Conservation (phyloP, 2,113 vertebrate genomes). For the Glaucidium brasilianum region DNA sequence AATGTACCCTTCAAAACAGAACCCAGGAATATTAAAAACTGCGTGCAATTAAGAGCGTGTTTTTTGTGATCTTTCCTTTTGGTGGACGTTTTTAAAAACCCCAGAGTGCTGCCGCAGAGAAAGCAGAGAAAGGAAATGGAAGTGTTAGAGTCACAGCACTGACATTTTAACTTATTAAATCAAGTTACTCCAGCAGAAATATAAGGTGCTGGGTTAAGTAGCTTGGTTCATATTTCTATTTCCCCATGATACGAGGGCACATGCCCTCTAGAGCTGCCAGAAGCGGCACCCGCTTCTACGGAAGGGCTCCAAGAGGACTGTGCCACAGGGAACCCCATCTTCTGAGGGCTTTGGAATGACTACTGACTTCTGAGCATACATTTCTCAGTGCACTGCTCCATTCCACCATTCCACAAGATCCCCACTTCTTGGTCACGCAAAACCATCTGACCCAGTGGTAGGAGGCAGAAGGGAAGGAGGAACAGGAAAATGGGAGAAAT, state of each 20-base stretch:
- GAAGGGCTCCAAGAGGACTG: not conserved
- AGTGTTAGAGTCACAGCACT: not conserved
- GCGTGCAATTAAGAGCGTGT: not conserved
- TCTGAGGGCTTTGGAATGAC: not conserved
- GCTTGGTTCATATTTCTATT: not conserved
- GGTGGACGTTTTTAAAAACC: not conserved
- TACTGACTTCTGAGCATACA: not conserved
- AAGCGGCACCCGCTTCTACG: not conserved
- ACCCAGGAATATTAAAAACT: slow-evolving; percentile 61
- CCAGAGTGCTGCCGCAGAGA: not conserved
- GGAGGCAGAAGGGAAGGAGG: not conserved
- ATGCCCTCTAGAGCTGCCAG: not conserved
- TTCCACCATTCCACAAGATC: not conserved
- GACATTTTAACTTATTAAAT: slow-evolving; percentile 47
- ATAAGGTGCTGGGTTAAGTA: not conserved
- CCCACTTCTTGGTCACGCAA: not conserved
- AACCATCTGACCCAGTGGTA: not conserved
- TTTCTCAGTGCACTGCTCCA: not conserved
- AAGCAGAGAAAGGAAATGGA: not conserved
- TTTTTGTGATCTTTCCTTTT: not conserved
- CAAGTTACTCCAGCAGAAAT: slow-evolving; percentile 20
- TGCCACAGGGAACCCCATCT: not conserved
- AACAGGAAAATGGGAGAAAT: not conserved
- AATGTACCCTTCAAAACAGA: slow-evolving; percentile 57
- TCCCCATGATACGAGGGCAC: not conserved